Percentiles rank a stretch among this genome's conserved stretches.
Conservation (phyloP, 2,113 vertebrate species). For the Desmodus rotundus region DNA sequence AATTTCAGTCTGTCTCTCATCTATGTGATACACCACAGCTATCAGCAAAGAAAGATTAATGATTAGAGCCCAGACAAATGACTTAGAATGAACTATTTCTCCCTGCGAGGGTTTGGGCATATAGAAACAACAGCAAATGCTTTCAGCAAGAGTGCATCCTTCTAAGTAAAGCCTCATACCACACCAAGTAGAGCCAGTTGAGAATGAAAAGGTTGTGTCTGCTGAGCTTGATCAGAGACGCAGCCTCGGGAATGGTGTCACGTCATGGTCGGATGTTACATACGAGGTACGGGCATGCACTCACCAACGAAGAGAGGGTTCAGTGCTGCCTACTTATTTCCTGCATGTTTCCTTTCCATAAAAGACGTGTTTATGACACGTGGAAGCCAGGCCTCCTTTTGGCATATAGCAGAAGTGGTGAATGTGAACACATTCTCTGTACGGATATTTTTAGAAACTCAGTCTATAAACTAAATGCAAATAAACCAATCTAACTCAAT, state of each 20-base stretch:
- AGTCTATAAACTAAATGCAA: constrained; percentile 54
- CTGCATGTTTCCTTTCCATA: constrained; percentile 25
- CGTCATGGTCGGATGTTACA: background rate
- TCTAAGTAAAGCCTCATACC: background rate
- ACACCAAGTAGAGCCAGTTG: background rate
- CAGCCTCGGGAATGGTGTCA: background rate
- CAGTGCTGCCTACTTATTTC: background rate
- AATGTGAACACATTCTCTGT: constrained; percentile 49
- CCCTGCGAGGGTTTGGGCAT: background rate
- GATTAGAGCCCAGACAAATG: background rate
- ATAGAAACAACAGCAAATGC: background rate
- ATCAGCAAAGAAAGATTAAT: background rate
- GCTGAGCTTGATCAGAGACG: background rate
- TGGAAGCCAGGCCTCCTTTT: constrained; percentile 41
- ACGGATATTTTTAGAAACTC: constrained; percentile 54
- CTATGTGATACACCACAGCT: background rate
- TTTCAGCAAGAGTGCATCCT: constrained; percentile 4
- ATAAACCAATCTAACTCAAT: constrained; percentile 1
- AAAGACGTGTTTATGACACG: constrained; percentile 44
- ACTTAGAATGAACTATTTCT: background rate
- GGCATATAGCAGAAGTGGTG: constrained; percentile 41
- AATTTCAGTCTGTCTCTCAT: background rate
- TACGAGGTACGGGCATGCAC: background rate
- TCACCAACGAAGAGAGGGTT: constrained; percentile 36
- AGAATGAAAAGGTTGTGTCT: background rate